Conservation (phyloP, 2,797 vertebrate species). For the Tenualosa thibaudeaui region DNA sequence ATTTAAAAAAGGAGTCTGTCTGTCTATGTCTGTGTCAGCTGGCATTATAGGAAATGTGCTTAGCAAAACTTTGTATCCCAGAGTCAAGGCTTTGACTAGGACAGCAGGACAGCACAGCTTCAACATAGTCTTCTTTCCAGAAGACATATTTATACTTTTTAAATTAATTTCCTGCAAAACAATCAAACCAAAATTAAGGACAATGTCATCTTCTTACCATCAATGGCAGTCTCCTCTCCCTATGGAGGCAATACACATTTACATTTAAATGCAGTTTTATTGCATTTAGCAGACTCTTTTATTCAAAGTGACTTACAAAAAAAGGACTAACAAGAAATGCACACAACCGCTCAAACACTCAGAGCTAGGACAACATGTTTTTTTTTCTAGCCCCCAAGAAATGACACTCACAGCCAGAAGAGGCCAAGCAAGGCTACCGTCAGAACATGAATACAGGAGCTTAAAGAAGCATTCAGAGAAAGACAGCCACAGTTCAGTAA, state of each 20-base stretch:
- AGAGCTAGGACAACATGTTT: background rate
- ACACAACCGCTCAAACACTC: no score
- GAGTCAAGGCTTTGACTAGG: background rate
- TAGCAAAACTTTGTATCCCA: background rate
- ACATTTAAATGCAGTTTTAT: no score
- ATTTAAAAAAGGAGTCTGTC: conserved; percentile 16
- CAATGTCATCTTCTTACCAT: background rate
- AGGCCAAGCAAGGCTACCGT: background rate
- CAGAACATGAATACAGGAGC: background rate
- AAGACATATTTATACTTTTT: background rate
- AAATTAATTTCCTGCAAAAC: background rate
- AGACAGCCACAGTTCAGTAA: conserved; percentile 22
- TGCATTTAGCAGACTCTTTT: no score
- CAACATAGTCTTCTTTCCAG: no score
- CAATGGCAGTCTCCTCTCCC: background rate
- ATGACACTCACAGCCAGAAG: background rate
- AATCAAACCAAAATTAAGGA: background rate
- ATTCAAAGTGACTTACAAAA: no score
- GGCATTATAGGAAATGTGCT: background rate
- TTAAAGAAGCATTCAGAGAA: conserved; percentile 26
- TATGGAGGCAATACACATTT: background rate
- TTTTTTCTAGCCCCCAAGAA: background rate
- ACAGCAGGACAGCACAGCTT: background rate
- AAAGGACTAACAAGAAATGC: no score
- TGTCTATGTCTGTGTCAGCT: background rate